Evolutionary conservation across 2,888 invertebrate genomes (phyloP).

Genomic region (Sesamia inferens): DNA sequence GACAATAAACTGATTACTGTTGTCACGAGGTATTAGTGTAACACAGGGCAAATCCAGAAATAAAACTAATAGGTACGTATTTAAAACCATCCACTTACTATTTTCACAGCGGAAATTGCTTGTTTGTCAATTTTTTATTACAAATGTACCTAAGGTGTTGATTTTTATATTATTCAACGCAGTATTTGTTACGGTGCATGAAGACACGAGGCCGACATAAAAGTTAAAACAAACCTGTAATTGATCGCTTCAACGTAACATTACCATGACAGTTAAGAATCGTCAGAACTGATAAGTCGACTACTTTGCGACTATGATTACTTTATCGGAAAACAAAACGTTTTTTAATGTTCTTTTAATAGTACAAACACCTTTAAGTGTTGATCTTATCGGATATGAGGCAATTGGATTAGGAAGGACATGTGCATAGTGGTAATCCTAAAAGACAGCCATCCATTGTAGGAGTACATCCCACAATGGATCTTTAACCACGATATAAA

Average conservation of each 20-base stretch:
- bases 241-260: conserved; percentile 61
- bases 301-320: conserved; percentile 53
- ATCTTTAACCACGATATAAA: conserved; percentile 39
- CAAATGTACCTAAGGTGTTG: conserved; percentile 34
- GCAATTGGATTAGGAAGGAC: conserved; percentile 18
- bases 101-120: conserved; percentile 14
- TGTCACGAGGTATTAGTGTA: conserved; percentile 32
- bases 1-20: conserved; percentile 59
- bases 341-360: conserved; percentile 55
- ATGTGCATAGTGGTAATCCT: neutral
- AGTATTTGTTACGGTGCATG: conserved; percentile 47
- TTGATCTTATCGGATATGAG: conserved; percentile 46
- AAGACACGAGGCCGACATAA: conserved; percentile 51
- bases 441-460: neutral
- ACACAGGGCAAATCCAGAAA: conserved; percentile 19
- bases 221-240: conserved; percentile 64
- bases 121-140: conserved; percentile 22
- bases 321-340: conserved; percentile 57
- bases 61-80: conserved; percentile 3
- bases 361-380: conserved; percentile 42
- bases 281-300: conserved; percentile 48
- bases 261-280: conserved; percentile 54
- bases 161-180: conserved; percentile 46
- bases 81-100: conserved; percentile 28
- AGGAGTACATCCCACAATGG: conserved; percentile 4